Evolutionary conservation across 1,140 invertebrate species (phyloP), one percentile per base, ranked within the genome.

Genomic region (Drosophila willistoni): DNA sequence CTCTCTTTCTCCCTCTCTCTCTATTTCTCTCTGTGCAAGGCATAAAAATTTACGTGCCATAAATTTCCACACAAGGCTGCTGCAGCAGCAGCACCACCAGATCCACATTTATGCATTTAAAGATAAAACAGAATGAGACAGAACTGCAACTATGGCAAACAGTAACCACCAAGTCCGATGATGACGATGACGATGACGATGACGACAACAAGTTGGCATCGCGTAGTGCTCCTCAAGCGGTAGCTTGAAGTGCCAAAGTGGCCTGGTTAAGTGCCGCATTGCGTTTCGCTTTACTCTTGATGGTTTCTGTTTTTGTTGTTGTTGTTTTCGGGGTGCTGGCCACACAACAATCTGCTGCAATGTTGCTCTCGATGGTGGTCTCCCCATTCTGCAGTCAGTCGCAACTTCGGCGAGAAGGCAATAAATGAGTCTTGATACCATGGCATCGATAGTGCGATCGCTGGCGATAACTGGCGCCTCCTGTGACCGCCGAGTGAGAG

Each of bases 31-130:
- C 34, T 83, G 79, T 86, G 82, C 79, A 83, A 83, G 77, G 64
- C 84, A 89, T 89, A 81, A 89, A 89, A 89, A 84, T 89, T 89
- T 73, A 89, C 84, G 84, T 89, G 84, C 84, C 85, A 89, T 89
- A 89, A 89, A 89, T 89, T 84, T 84, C 71, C 84, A 71, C 84
- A 87, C 83, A 86, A 87, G 83, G 83, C 83, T 85, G 65, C 39
- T 56, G 66, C 64, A 55, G 56, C 64, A 60, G 56, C 42, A 70
- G 68, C 62, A 80, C 79, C 79, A 89, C 79, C 79, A 89, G 84
- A 89, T 89, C 84, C 84, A 68, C 84, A 89, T 89, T 89, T 89
- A 89, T 89, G 84, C 84, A 77, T 89, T 89, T 89, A 89, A 89
- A 89, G 84, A 89, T 89, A 89, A 89, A 81, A 71, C 70, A 71